phyloP scores from a whole-genome alignment of 2,113 vertebrate species.

The Alethe castanea region DNA sequence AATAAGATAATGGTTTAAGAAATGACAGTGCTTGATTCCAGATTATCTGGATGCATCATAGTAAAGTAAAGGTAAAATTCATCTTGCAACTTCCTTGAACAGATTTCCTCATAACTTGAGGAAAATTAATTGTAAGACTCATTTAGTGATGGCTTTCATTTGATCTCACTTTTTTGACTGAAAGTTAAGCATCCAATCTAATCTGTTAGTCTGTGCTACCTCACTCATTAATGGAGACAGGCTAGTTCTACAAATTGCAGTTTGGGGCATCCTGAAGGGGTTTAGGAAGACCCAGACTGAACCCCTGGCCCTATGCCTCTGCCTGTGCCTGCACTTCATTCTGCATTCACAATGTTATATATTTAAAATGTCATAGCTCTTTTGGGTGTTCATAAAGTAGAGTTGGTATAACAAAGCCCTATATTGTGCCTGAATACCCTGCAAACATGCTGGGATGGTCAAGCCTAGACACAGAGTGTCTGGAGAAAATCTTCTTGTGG shows the following conservation, averaged over 20 bases:
- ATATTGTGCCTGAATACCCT: neutral
- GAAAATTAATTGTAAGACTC: neutral
- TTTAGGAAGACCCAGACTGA: neutral
- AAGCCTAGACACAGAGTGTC: neutral
- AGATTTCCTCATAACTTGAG: neutral
- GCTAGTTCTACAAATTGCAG: neutral
- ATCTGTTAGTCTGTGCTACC: neutral
- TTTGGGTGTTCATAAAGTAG: neutral
- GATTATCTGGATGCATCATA: neutral
- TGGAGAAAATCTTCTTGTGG: neutral
- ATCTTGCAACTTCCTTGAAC: neutral
- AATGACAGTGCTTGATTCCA: neutral
- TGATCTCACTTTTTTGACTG: neutral
- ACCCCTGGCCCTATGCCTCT: neutral
- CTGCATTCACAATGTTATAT: neutral
- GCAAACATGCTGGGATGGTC: neutral
- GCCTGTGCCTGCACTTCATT: neutral
- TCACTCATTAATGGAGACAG: neutral
- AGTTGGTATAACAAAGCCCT: neutral
- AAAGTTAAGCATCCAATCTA: neutral
- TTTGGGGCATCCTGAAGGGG: neutral
- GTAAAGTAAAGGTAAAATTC: neutral
- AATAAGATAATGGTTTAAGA: neutral
- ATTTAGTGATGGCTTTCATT: neutral
- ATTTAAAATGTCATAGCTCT: neutral